Conservation (phyloP, 2,888 invertebrate genomes). For the Cheilosia soror region DNA sequence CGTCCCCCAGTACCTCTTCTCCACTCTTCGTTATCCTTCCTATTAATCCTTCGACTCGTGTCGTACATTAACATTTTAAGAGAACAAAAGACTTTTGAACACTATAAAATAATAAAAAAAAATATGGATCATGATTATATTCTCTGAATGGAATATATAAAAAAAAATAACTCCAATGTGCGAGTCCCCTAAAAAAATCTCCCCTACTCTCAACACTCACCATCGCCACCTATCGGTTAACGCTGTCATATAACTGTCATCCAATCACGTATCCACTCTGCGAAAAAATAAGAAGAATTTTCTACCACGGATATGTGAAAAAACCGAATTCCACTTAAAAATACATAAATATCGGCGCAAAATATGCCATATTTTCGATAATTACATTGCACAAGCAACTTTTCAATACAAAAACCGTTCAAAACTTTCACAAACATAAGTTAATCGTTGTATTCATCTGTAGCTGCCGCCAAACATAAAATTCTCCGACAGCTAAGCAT, state of each 20-base stretch:
- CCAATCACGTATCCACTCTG: conserved; percentile 50
- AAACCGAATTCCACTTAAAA: conserved; percentile 13
- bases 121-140: too few relatives aligned
- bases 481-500: conserved; percentile 9
- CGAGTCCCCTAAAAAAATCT: too few relatives aligned
- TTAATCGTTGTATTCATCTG: conserved; percentile 1
- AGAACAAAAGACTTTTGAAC: too few relatives aligned
- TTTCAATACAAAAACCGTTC: background rate
- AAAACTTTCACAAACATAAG: background rate
- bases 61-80: too few relatives aligned
- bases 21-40: too few relatives aligned
- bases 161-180: too few relatives aligned
- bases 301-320: conserved; percentile 37
- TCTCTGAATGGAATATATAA: too few relatives aligned
- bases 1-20: too few relatives aligned
- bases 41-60: too few relatives aligned
- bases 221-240: conserved; percentile 19
- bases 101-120: too few relatives aligned
- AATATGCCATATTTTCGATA: background rate
- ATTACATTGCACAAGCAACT: background rate
- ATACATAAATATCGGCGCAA: conserved; percentile 27
- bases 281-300: conserved; percentile 34
- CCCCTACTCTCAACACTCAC: background rate
- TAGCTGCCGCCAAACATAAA: conserved; percentile 53
- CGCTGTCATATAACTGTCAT: conserved; percentile 31